A percentile compares a stretch with the other conserved stretches of the same genome.
Conservation (phyloP, 2,888 invertebrate genomes). For the Gerris lacustris region DNA sequence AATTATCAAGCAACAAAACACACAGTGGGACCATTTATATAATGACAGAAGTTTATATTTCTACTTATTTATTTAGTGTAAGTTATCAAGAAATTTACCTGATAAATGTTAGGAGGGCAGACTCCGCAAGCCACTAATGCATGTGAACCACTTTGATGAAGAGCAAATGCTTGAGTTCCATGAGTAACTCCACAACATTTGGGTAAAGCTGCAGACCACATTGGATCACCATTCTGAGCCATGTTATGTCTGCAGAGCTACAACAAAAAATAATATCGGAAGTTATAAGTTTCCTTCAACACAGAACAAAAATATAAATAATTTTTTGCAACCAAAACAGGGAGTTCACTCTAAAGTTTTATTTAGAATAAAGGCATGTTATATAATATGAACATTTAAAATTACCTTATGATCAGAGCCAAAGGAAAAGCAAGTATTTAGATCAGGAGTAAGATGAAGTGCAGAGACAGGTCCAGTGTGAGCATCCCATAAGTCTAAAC, state of each 20-base stretch:
- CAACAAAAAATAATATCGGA: slow-evolving; percentile 10
- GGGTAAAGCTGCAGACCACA: slow-evolving; percentile 35
- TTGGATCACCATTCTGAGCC: slow-evolving; percentile 35
- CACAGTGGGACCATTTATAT: too few relatives aligned
- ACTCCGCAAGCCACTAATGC: slow-evolving; percentile 38
- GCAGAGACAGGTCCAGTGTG: slow-evolving; percentile 45
- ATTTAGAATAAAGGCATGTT: too few relatives aligned
- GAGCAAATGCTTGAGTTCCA: slow-evolving; percentile 39
- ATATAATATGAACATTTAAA: neutral
- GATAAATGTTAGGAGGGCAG: slow-evolving; percentile 38
- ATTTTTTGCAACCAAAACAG: neutral
- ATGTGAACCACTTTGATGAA: slow-evolving; percentile 39
- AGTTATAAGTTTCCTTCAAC: neutral
- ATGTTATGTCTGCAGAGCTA: slow-evolving; percentile 37
- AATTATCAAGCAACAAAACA: too few relatives aligned
- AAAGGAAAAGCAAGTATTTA: slow-evolving; percentile 45
- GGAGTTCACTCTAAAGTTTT: neutral
- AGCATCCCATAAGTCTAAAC: slow-evolving; percentile 44
- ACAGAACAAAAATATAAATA: slow-evolving; percentile 2
- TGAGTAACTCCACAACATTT: slow-evolving; percentile 32
- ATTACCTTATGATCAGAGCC: slow-evolving; percentile 45
- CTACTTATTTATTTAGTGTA: neutral
- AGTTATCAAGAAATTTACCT: slow-evolving; percentile 33
- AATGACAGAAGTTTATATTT: neutral
- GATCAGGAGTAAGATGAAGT: slow-evolving; percentile 44